These are phyloP conservation scores for Enteromius viviparus DNA, from an alignment of 2,797 vertebrate genomes.

Conservation along the genomic window DNA sequence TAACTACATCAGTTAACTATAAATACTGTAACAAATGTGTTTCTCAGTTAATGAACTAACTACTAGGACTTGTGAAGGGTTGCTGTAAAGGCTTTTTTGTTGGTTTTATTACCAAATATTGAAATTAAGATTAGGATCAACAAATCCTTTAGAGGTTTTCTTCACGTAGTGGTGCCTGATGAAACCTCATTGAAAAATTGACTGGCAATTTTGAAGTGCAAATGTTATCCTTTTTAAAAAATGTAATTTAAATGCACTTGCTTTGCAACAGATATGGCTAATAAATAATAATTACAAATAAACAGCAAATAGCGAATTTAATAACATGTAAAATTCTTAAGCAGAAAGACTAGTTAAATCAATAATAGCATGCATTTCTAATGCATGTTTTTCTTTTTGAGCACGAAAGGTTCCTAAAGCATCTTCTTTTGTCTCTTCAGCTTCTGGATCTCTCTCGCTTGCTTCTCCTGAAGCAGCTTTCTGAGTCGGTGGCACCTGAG, in stretches of 20 bases:
- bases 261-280: not conserved
- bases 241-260: too few relatives aligned
- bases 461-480: constrained; percentile 69
- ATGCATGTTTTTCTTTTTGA: not conserved
- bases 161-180: not conserved
- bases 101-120: not conserved
- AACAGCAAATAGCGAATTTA: not conserved
- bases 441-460: constrained; percentile 67
- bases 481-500: constrained; percentile 47
- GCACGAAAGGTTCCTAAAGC: too few relatives aligned
- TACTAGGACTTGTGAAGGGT: not conserved
- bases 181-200: not conserved
- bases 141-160: not conserved
- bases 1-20: too few relatives aligned
- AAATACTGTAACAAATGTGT: not conserved
- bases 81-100: not conserved
- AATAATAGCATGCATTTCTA: not conserved
- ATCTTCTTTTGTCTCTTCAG: constrained; percentile 3
- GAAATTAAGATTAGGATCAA: not conserved
- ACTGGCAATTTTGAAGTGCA: not conserved
- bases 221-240: not conserved
- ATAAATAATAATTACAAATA: not conserved
- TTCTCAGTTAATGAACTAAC: not conserved
- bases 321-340: not conserved
- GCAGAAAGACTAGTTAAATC: not conserved